phyloP scores from a whole-genome alignment of 2,113 vertebrate genomes.

The Xenus cinereus region DNA sequence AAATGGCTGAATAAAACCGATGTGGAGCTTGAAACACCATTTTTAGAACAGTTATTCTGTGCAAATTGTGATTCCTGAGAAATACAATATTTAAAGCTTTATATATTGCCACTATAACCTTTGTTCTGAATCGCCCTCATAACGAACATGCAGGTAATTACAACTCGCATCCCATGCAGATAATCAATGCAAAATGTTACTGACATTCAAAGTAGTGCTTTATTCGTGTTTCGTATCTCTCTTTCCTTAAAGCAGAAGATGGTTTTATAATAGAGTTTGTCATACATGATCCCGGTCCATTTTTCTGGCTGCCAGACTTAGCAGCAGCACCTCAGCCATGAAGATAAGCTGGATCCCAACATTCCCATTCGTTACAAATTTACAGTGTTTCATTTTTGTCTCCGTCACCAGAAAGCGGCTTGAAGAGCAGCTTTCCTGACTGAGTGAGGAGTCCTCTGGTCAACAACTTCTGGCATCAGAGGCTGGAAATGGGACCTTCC shows the following conservation, averaged over 20 bases:
- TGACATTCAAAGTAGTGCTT: not conserved
- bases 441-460: not conserved
- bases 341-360: not conserved
- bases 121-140: not conserved
- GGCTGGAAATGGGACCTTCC: not conserved
- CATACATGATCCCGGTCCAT: not conserved
- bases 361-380: not conserved
- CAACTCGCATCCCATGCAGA: not conserved
- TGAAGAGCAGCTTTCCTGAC: not conserved
- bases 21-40: not conserved
- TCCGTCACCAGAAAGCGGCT: not conserved
- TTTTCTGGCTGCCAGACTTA: not conserved
- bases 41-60: not conserved
- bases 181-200: not conserved
- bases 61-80: fast-evolving
- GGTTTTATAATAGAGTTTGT: not conserved
- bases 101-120: not conserved
- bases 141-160: not conserved
- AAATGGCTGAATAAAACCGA: not conserved
- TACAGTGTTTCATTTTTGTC: not conserved
- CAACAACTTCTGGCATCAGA: not conserved
- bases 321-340: not conserved
- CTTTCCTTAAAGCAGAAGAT: not conserved
- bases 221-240: not conserved
- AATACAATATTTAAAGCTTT: not conserved